Conservation (phyloP, 2,113 vertebrate species). For the Xenopus tropicalis region UCB_Xtro_10.0 CM004447.2:114575501-114576000, state of each 20-base stretch:
- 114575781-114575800: constrained; percentile 23
- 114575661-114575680: no score
- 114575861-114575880: constrained; percentile 60
- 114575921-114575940: constrained; percentile 34
- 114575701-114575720: neutral
- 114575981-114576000: constrained; percentile 53
- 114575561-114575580: no score
- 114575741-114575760: neutral
- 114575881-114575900: constrained; percentile 48
- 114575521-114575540: no score
- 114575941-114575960: constrained; percentile 47
- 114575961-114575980: constrained; percentile 48
- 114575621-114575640: no score
- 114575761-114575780: neutral
- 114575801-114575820: constrained; percentile 51
- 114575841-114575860: constrained; percentile 60
- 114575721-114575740: neutral
- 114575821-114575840: constrained; percentile 56
- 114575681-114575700: no score
- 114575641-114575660: no score
- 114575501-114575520: no score
- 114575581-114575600: no score
- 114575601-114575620: no score
- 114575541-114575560: no score
- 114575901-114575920: constrained; percentile 51